These are phyloP conservation scores for Amphiprion percula DNA, from an alignment of 2,113 vertebrate genomes.

Conservation along the genomic window DNA sequence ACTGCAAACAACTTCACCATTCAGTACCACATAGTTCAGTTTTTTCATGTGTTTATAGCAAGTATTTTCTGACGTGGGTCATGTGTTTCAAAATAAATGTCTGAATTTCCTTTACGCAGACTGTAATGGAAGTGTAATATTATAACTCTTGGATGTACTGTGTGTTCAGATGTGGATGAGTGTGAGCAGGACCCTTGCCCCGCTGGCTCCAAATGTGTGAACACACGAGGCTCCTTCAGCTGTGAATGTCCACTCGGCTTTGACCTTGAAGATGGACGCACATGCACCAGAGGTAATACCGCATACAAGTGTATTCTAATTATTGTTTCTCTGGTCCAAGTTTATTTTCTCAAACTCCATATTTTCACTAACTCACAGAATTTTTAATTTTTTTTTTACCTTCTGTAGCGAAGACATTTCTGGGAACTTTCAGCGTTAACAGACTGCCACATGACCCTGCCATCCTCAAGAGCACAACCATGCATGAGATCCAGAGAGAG, in stretches of 20 bases:
- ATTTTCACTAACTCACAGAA: not conserved
- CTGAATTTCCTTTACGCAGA: too few relatives aligned
- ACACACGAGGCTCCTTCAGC: constrained; percentile 89
- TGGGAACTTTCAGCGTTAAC: constrained; percentile 87
- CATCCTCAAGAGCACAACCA: constrained; percentile 74
- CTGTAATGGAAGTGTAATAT: not conserved
- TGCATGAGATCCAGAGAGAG: constrained; percentile 86
- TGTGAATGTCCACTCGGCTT: constrained; percentile 93
- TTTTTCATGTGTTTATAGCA: too few relatives aligned
- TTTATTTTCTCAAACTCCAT: not conserved
- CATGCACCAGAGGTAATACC: constrained; percentile 90
- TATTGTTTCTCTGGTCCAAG: too few relatives aligned
- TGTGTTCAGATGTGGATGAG: constrained; percentile 89
- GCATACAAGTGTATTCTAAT: not conserved
- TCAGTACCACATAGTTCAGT: too few relatives aligned
- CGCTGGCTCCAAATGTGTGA: constrained; percentile 86
- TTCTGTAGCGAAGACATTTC: constrained; percentile 90
- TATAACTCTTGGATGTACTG: not conserved
- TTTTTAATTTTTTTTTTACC: not conserved
- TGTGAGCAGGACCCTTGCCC: constrained; percentile 91
- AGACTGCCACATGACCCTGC: constrained; percentile 76
- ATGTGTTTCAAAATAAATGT: too few relatives aligned
- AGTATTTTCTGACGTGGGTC: too few relatives aligned
- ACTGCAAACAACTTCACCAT: too few relatives aligned
- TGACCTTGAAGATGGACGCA: constrained; percentile 90